Base-by-base conservation (phyloP, 2,113 vertebrate species). In the Colossoma macropomum region DNA sequence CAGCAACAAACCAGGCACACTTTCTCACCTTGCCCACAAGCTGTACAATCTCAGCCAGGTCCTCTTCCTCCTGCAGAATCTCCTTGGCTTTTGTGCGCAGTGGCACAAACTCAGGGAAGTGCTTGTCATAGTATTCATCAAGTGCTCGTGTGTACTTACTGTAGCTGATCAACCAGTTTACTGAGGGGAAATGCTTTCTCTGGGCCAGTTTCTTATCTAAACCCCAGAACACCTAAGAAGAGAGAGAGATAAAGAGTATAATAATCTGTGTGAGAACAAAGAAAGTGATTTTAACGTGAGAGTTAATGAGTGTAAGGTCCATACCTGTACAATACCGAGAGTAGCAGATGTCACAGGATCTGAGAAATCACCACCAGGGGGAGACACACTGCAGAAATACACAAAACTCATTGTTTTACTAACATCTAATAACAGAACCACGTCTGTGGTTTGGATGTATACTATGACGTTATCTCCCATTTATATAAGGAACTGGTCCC, bases 101-200 rank as follows among this genome's bases (percentile, higher is more conserved):
- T 3, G 97, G 97, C 80, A 98, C 97, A 82, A 99, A 99, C 87
- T 98, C 97, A 0, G 96, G 94, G 89, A 98, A 99, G 91, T 99
- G 97, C 78, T 98, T 98, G 93, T 99, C 97, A 0, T 99, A 99
- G 86, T 99, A 96, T 87, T 99, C 98, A 0, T 99, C 98, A 86
- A 99, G 92, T 1, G 98, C 96, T 13, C 97, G 95, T 0, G 95
- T 98, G 89, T 99, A 99, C 87, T 99, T 99, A 92, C 98, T 99
- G 93, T 99, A 99, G 90, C 98, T 99, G 94, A 99, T 99, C 68
- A 99, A 94, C 97, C 98, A 99, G 88, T 99, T 99, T 70, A 99
- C 98, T 0, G 98, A 99, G 0, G 98, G 97, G 86, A 99, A 99
- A 89, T 99, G 98, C 89, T 99, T 99, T 86, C 98, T 96, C 87